These are phyloP conservation scores for Sphaerodactylus townsendi DNA, from an alignment of 2,113 vertebrate genomes.

Conservation along the genomic window DNA sequence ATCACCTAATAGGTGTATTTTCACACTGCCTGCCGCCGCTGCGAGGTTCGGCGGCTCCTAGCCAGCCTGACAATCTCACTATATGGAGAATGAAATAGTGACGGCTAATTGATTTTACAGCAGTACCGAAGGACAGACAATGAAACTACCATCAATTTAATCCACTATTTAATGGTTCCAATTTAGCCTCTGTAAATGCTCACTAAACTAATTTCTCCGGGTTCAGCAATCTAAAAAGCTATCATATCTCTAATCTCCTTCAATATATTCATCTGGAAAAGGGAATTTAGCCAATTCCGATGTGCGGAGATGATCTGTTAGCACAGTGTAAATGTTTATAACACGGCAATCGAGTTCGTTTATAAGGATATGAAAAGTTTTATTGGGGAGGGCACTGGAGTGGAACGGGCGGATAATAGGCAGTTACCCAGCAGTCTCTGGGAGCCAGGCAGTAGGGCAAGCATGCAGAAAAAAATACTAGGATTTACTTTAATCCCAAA, in stretches of 20 bases:
- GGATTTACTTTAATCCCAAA: constrained; percentile 98
- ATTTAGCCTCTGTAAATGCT: constrained; percentile 99
- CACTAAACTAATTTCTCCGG: constrained; percentile 99
- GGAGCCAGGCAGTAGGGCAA: constrained; percentile 94
- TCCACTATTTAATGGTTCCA: constrained; percentile 99
- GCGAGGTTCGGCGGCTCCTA: constrained; percentile 91
- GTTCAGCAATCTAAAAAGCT: constrained; percentile 99
- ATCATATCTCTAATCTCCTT: constrained; percentile 99
- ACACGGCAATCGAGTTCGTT: constrained; percentile 99
- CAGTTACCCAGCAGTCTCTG: constrained; percentile 98
- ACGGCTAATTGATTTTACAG: constrained; percentile 99
- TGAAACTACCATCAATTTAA: constrained; percentile 99
- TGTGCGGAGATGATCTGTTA: constrained; percentile 99
- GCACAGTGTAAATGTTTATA: constrained; percentile 99
- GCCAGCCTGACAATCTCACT: constrained; percentile 92
- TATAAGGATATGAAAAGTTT: constrained; percentile 99
- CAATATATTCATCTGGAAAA: constrained; percentile 99
- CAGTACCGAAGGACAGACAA: constrained; percentile 99
- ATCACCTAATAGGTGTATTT: constrained; percentile 77
- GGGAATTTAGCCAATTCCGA: constrained; percentile 99
- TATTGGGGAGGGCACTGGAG: constrained; percentile 99
- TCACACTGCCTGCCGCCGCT: constrained; percentile 72
- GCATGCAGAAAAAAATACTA: constrained; percentile 94
- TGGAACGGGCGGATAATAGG: constrained; percentile 99
- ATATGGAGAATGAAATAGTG: constrained; percentile 98